Evolutionary conservation across 2,888 invertebrate genomes (phyloP).

Genomic region (Acleris emargana): DNA sequence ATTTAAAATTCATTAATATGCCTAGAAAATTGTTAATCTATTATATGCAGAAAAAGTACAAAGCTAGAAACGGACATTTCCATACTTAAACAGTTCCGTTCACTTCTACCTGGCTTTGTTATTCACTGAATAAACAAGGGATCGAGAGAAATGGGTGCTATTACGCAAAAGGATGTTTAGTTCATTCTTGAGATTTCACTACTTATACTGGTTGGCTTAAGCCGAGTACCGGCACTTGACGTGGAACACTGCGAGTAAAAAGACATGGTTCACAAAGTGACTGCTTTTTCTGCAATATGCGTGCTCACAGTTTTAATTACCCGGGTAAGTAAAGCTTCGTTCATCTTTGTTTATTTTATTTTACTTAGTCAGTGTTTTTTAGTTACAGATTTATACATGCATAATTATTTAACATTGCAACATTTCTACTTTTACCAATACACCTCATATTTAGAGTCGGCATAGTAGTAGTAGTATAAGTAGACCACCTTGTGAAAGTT

Average conservation of each 20-base stretch:
- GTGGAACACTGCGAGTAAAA: slow-evolving; percentile 44
- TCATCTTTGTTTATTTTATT: neutral
- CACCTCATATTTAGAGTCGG: no score
- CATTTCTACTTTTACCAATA: no score
- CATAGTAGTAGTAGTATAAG: no score
- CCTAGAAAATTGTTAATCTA: neutral
- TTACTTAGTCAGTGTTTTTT: neutral
- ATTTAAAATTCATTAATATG: no score
- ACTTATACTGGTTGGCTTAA: slow-evolving; percentile 42
- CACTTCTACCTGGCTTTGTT: slow-evolving; percentile 24
- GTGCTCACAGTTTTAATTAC: slow-evolving; percentile 42
- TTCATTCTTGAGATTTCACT: slow-evolving; percentile 54
- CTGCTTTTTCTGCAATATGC: slow-evolving; percentile 44
- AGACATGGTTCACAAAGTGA: slow-evolving; percentile 51
- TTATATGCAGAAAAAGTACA: neutral
- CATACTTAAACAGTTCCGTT: slow-evolving; percentile 11
- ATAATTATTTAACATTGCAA: no score
- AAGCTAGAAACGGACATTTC: neutral
- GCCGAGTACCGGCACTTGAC: slow-evolving; percentile 44
- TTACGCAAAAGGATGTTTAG: slow-evolving; percentile 61
- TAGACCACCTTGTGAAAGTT: no score
- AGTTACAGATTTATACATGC: no score
- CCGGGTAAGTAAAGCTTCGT: slow-evolving; percentile 41
- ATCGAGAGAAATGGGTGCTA: slow-evolving; percentile 44
- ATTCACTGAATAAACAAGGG: slow-evolving; percentile 41